A percentile compares a stretch with the other conserved stretches of the same genome.
Conservation (phyloP, 2,113 vertebrate genomes). For the Empidonax alnorum region DNA sequence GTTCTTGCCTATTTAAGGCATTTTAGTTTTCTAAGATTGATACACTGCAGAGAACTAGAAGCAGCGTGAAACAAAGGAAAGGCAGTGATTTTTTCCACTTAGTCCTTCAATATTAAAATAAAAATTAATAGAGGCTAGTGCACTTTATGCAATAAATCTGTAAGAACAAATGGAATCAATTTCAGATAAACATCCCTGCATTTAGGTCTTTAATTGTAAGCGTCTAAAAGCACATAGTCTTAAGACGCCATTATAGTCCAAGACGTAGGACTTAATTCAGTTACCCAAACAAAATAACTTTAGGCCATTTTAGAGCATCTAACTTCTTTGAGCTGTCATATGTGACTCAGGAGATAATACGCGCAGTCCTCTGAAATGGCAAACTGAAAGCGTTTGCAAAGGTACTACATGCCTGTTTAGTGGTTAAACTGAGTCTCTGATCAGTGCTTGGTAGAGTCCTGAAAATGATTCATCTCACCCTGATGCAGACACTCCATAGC, state of each 20-base stretch:
- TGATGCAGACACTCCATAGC: neutral
- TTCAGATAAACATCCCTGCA: neutral
- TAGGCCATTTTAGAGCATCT: neutral
- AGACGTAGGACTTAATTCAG: neutral
- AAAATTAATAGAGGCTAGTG: neutral
- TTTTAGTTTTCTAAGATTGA: neutral
- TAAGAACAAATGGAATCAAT: neutral
- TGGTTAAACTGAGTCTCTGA: neutral
- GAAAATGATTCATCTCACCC: neutral
- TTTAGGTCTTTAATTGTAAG: neutral
- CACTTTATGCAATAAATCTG: neutral
- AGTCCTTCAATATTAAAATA: neutral
- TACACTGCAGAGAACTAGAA: neutral
- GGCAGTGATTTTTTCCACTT: neutral
- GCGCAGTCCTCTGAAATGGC: neutral
- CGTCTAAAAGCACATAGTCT: neutral
- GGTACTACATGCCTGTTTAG: neutral
- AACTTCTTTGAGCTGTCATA: neutral
- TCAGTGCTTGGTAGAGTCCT: neutral
- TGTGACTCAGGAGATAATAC: neutral
- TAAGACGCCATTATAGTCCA: neutral
- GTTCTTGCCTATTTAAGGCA: neutral
- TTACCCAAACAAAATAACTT: neutral
- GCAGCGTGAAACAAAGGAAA: neutral
- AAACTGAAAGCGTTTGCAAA: neutral